Evolutionary conservation across 2,888 invertebrate genomes (phyloP).

Genomic region (Rhimphoctona megacephalus): DNA sequence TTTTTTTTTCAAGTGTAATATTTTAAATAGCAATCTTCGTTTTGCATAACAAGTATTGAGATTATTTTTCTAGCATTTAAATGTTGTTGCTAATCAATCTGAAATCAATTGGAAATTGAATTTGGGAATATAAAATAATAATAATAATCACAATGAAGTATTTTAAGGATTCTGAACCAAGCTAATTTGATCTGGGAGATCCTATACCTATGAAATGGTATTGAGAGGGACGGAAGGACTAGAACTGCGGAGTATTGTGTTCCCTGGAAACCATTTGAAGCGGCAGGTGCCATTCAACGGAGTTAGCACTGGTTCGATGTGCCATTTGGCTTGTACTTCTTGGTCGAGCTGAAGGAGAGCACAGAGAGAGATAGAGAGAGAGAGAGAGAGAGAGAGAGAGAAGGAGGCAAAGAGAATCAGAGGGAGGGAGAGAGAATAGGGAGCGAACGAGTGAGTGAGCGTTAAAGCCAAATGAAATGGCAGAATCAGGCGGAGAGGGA

Average conservation of each 20-base stretch:
- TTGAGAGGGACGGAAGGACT: constrained; percentile 9
- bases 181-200: background rate
- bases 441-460: constrained; percentile 29
- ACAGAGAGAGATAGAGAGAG: constrained; percentile 19
- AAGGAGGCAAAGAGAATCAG: constrained; percentile 12
- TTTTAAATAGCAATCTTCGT: background rate
- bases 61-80: background rate
- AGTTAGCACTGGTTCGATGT: constrained; percentile 58
- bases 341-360: constrained; percentile 29
- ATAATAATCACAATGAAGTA: background rate
- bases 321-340: constrained; percentile 43
- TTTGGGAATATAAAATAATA: background rate
- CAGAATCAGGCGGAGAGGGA: constrained; percentile 28
- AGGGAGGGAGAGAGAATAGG: constrained; percentile 5
- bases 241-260: constrained; percentile 30
- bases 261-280: constrained; percentile 45
- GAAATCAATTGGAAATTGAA: background rate
- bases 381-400: constrained; percentile 12
- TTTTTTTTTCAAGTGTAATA: background rate
- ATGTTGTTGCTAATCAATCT: background rate
- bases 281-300: constrained; percentile 53
- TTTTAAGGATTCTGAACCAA: background rate
- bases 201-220: constrained; percentile 5
- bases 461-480: constrained; percentile 29
- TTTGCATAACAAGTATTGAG: background rate